Evolutionary conservation across 2,113 vertebrate genomes (phyloP).

Genomic region (Ranitomeya imitator): DNA sequence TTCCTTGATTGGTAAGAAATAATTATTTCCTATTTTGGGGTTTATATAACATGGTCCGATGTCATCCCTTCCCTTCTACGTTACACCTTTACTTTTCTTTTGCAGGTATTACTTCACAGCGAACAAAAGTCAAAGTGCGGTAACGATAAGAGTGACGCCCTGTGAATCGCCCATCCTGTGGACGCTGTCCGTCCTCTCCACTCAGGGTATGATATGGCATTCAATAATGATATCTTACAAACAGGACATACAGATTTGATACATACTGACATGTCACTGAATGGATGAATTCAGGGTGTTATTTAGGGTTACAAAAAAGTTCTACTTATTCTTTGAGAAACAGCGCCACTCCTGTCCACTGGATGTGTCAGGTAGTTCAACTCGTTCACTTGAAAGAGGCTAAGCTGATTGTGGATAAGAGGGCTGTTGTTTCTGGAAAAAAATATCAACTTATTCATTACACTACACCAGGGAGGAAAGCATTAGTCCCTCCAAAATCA

Average conservation of each 20-base stretch:
- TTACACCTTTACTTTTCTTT: neutral
- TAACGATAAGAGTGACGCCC: constrained; percentile 49
- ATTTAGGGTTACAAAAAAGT: neutral
- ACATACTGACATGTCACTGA: neutral
- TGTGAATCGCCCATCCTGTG: constrained; percentile 57
- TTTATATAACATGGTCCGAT: too few species aligned
- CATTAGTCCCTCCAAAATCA: neutral
- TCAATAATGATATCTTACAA: neutral
- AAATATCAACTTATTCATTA: neutral
- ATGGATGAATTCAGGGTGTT: too few species aligned
- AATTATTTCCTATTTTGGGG: too few species aligned
- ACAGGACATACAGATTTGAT: neutral
- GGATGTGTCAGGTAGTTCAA: too few species aligned
- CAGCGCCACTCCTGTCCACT: too few species aligned
- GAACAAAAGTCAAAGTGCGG: constrained; percentile 14
- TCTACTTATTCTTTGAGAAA: too few species aligned
- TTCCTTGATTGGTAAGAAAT: neutral
- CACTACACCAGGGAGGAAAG: neutral
- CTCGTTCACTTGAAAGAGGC: too few species aligned
- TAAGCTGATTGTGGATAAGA: neutral
- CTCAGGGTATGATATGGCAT: neutral
- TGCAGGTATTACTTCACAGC: constrained; percentile 49
- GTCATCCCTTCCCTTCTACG: neutral
- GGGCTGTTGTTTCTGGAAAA: neutral
- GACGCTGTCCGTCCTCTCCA: constrained; percentile 29